A percentile compares a stretch with the other conserved stretches of the same genome.
Evolutionary conservation across 2,888 invertebrate species (phyloP).

Genomic region (Herminia tarsipennalis): DNA sequence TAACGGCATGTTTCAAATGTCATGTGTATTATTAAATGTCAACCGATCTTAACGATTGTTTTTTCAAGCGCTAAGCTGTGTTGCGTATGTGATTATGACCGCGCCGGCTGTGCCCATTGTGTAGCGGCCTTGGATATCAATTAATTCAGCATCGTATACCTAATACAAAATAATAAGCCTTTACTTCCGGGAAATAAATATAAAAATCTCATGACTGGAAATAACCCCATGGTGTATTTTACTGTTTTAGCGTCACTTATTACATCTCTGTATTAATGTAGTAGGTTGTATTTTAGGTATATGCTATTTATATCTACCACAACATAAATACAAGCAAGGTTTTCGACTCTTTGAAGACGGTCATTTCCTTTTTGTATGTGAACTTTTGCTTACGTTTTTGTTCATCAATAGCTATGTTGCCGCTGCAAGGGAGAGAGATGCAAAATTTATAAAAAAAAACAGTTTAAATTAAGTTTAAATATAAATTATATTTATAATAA

Average conservation of each 20-base stretch:
- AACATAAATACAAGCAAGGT: neutral
- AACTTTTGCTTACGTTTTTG: neutral
- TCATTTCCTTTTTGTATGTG: neutral
- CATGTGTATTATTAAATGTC: slow-evolving; percentile 27
- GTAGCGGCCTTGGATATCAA: slow-evolving; percentile 55
- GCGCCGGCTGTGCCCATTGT: slow-evolving; percentile 48
- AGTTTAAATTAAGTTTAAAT: too few species aligned
- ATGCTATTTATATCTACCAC: neutral
- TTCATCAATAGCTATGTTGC: too few species aligned
- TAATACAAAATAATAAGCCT: slow-evolving; percentile 51
- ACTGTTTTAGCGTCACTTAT: too few species aligned
- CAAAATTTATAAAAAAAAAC: too few species aligned
- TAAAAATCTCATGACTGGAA: slow-evolving; percentile 8
- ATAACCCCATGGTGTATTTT: neutral
- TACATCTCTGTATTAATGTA: too few species aligned
- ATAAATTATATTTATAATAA: too few species aligned
- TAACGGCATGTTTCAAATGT: slow-evolving; percentile 31
- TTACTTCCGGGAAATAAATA: slow-evolving; percentile 48
- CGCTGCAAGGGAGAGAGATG: too few species aligned
- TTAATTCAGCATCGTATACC: slow-evolving; percentile 51
- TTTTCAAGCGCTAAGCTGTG: slow-evolving; percentile 31
- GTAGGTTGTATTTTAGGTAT: too few species aligned
- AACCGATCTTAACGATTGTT: slow-evolving; percentile 29
- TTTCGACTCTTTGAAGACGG: neutral
- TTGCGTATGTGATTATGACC: slow-evolving; percentile 38